Evolutionary conservation across 1,140 invertebrate species (phyloP).

Genomic region (Venturia canescens): DNA sequence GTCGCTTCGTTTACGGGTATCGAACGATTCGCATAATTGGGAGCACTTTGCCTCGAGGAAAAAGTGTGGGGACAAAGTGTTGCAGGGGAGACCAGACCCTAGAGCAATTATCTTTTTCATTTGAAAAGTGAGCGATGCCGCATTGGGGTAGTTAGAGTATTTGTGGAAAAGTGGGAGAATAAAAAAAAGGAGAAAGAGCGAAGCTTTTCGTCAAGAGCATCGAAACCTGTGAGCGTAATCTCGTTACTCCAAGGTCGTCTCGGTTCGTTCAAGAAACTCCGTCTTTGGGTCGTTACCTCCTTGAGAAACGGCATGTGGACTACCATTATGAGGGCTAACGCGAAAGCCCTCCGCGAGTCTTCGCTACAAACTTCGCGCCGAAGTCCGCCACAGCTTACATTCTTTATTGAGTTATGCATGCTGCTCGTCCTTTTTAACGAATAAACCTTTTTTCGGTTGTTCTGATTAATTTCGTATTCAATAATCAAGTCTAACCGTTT

Average conservation of each 20-base stretch:
- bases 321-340: no score
- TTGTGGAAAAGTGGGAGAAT: background rate
- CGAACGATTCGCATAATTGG: background rate
- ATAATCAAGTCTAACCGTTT: no score
- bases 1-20: background rate
- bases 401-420: no score
- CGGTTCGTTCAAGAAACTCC: no score
- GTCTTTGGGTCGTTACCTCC: no score
- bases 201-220: background rate
- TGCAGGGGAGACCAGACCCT: background rate
- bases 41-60: background rate
- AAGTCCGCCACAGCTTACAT: no score
- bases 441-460: no score
- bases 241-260: background rate
- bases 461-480: no score
- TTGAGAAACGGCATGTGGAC: no score
- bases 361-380: no score
- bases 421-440: no score
- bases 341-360: no score
- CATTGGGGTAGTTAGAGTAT: background rate
- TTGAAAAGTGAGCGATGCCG: slow-evolving; percentile 5
- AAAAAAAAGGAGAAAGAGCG: background rate
- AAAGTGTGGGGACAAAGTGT: background rate
- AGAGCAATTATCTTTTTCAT: slow-evolving; percentile 12
- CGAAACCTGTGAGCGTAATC: slow-evolving; percentile 2